These are phyloP conservation scores for Atractosteus spatula DNA, from an alignment of 2,113 vertebrate species.

Conservation along the genomic window DNA sequence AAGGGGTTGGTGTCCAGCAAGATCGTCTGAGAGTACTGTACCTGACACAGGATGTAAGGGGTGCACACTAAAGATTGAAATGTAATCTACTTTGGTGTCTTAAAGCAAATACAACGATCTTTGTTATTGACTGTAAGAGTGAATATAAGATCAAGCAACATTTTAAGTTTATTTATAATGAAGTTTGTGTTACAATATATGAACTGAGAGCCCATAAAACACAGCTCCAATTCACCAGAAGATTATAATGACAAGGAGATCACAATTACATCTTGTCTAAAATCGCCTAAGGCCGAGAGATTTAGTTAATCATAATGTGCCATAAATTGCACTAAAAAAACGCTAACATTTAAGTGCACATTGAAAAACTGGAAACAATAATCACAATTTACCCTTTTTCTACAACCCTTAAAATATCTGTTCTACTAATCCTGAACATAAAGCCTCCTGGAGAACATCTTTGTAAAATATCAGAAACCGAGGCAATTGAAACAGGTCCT, in stretches of 20 bases:
- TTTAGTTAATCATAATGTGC: constrained; percentile 11
- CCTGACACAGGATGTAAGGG: too few species aligned
- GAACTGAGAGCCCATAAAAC: too few species aligned
- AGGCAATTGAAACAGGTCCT: constrained; percentile 51
- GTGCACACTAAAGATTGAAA: too few species aligned
- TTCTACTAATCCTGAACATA: constrained; percentile 62
- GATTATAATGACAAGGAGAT: constrained; percentile 8
- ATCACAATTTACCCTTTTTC: constrained; percentile 44
- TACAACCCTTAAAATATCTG: constrained; percentile 50
- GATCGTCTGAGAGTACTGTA: too few species aligned
- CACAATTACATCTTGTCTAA: neutral
- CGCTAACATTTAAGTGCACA: constrained; percentile 14
- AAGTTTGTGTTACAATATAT: too few species aligned
- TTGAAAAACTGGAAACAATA: constrained; percentile 50
- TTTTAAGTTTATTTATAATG: too few species aligned
- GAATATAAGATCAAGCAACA: too few species aligned
- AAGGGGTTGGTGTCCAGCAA: too few species aligned
- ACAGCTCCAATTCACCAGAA: constrained; percentile 5
- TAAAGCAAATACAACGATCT: too few species aligned
- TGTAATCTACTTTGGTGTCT: too few species aligned
- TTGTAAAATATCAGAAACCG: constrained; percentile 59
- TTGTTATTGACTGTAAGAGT: too few species aligned
- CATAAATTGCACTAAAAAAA: constrained; percentile 24
- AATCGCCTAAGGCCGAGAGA: constrained; percentile 19
- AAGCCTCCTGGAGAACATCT: constrained; percentile 62